A percentile compares a stretch with the other conserved stretches of the same genome.
Conservation (phyloP, 2,113 vertebrate genomes). For the Saimiri boliviensis region DNA sequence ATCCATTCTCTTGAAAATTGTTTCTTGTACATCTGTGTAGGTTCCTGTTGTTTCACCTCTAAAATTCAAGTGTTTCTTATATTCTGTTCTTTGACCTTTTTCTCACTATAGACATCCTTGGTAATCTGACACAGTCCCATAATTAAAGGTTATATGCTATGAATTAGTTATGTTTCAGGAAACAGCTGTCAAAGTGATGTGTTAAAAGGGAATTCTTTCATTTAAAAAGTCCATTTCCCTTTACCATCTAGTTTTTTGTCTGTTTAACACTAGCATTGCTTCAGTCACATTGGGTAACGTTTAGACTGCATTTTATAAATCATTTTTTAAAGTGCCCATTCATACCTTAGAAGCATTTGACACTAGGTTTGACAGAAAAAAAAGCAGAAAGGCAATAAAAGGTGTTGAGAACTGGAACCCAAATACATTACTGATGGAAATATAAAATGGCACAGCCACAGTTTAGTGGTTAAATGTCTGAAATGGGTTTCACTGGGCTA, state of each 20-base stretch:
- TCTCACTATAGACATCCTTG: neutral
- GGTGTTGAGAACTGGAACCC: neutral
- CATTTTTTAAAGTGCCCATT: neutral
- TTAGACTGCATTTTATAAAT: neutral
- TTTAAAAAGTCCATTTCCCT: neutral
- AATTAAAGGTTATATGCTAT: neutral
- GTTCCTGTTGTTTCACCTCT: neutral
- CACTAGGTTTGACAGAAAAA: neutral
- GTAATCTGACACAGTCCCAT: neutral
- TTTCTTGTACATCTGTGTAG: neutral
- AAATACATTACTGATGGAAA: neutral
- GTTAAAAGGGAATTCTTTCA: neutral
- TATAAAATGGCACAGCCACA: neutral
- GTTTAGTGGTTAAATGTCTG: neutral
- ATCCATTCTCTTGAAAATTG: neutral
- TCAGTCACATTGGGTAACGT: neutral
- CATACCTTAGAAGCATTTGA: neutral
- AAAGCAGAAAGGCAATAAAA: neutral
- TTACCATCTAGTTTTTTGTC: neutral
- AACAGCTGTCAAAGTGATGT: slow-evolving; percentile 17
- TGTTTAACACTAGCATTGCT: neutral
- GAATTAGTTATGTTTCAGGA: neutral
- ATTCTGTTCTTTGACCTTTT: neutral
- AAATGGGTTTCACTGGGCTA: neutral
- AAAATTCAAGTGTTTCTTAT: neutral